Evolutionary conservation across 2,888 invertebrate species (phyloP), one percentile per base, ranked within the genome.

Genomic region (Temnothorax unifasciatus): DNA sequence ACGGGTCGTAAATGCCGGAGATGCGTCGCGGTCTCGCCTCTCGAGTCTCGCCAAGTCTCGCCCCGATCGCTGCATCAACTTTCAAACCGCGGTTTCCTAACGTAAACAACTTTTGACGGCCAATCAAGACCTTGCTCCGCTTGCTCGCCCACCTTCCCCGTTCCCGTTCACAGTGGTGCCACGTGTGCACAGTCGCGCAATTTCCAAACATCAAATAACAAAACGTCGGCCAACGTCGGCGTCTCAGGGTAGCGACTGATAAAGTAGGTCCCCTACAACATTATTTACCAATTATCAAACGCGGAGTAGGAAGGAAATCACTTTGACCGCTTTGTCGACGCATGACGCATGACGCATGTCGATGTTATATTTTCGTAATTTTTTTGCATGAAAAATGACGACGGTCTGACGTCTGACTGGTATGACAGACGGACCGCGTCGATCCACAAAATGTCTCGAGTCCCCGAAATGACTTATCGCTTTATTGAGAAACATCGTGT

Each of bases 21-120:
- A 41, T 29, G 0, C 54, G n/a, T 34, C 54, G 15, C 52, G 71
- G 69, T 73, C 52, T 76, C 59, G 21, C 59, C 21, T 29, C 29
- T 29, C 29, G 29, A 2, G 0, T 29, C 25, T 25, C 25, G 25
- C 25, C 25, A 25, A 25, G 25, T 29, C 29, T 29, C 29, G 29
- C 29, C 83, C 0, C 79, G 85, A 75, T 84, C 52, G 63, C 79
- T 54, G 57, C 77, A 84, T 85, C 54, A 88, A 81, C 86, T 85
- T 92, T 91, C 84, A 74, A 90, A 92, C 82, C 41, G 69, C 29
- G 41, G 25, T 87, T 71, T 77, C 66, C 29, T 90, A 91, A 91
- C 91, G 91, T 92, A 91, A 91, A 91, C 91, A 91, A 88, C 68
- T 69, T 68, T 82, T 76, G 61, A 83, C 74, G 85, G 76, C 91